Percentiles rank a stretch among this genome's conserved stretches.
Conservation (phyloP, 1,140 invertebrate species). For the Drosophila kohkoa region DNA sequence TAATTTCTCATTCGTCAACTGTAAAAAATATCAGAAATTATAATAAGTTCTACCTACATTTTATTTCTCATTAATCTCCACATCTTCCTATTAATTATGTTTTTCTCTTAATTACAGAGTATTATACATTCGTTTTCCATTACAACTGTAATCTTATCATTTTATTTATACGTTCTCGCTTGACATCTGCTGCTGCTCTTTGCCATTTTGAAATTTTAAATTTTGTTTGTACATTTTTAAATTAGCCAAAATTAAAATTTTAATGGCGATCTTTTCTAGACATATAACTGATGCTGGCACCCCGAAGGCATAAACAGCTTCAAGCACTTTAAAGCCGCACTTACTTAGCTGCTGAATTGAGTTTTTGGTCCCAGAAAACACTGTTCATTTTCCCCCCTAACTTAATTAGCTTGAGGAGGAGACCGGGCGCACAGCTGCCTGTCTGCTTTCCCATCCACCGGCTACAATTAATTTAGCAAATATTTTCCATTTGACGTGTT, state of each 20-base stretch:
- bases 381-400: constrained; percentile 45
- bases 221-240: constrained; percentile 47
- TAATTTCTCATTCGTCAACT: neutral
- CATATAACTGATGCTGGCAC: constrained; percentile 11
- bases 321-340: constrained; percentile 38
- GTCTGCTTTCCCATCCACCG: constrained; percentile 2
- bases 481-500: constrained; percentile 53
- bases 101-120: constrained; percentile 4
- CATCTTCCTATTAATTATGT: neutral
- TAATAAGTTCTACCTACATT: neutral
- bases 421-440: neutral
- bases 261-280: constrained; percentile 33
- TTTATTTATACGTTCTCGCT: constrained; percentile 31
- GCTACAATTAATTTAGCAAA: constrained; percentile 47
- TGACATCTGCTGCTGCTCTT: constrained; percentile 13
- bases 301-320: constrained; percentile 34
- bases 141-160: neutral
- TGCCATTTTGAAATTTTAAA: constrained; percentile 46
- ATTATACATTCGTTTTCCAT: neutral
- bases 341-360: constrained; percentile 29
- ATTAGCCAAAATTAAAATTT: constrained; percentile 68
- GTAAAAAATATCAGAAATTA: no score
- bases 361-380: constrained; percentile 29
- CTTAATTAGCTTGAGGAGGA: constrained; percentile 58
- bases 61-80: neutral